Conservation (phyloP, 2,888 invertebrate genomes). For the Phortica magna region DNA sequence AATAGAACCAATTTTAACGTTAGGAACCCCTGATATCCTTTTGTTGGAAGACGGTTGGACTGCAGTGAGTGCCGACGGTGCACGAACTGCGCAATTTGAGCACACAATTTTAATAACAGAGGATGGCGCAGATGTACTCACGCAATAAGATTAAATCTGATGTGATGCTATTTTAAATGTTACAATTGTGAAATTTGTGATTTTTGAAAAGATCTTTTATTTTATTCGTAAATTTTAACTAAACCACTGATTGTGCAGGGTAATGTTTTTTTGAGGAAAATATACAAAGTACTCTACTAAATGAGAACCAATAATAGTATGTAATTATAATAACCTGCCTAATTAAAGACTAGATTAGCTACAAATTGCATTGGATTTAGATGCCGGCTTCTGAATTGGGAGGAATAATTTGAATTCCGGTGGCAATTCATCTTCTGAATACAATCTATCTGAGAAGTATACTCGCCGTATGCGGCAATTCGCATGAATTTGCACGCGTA, state of each 20-base stretch:
- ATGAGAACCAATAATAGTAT: slow-evolving; percentile 6
- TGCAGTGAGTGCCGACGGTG: slow-evolving; percentile 88
- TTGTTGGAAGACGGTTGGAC: slow-evolving; percentile 96
- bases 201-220: slow-evolving; percentile 30
- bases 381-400: slow-evolving; percentile 87
- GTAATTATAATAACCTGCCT: not conserved
- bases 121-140: slow-evolving; percentile 88
- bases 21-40: slow-evolving; percentile 84
- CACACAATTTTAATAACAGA: slow-evolving; percentile 93
- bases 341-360: slow-evolving; percentile 50
- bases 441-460: slow-evolving; percentile 94
- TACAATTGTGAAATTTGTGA: slow-evolving; percentile 45
- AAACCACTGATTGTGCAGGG: not conserved
- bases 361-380: slow-evolving; percentile 71
- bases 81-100: slow-evolving; percentile 93
- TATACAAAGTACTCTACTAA: not conserved
- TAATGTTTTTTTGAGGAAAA: not conserved
- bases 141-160: slow-evolving; percentile 74
- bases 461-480: slow-evolving; percentile 96
- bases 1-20: slow-evolving; percentile 92
- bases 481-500: slow-evolving; percentile 96
- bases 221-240: slow-evolving; percentile 31
- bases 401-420: slow-evolving; percentile 96
- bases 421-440: slow-evolving; percentile 95
- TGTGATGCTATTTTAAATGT: slow-evolving; percentile 39